Conservation (phyloP, 2,797 vertebrate genomes). For the Allobates femoralis region DNA sequence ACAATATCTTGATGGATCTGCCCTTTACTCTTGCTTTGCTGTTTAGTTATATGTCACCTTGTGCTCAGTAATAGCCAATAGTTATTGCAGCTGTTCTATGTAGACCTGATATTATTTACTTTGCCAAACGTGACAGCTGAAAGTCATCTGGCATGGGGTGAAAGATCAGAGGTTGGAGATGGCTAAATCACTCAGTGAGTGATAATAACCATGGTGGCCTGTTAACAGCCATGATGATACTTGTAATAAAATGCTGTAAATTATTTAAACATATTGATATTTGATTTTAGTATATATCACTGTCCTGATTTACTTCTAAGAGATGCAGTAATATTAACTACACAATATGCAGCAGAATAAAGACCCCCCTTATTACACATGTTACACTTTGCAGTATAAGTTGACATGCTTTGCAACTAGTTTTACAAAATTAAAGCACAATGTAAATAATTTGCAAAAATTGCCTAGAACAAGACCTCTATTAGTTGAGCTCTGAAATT, state of each 20-base stretch:
- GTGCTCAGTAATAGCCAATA: conserved; percentile 10
- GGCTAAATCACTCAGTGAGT: conserved; percentile 30
- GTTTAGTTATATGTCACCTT: conserved; percentile 1
- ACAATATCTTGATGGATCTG: neutral
- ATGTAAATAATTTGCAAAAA: too few species aligned
- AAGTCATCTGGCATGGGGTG: conserved; percentile 55
- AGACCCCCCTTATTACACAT: too few species aligned
- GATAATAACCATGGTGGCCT: conserved; percentile 1
- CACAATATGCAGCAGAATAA: too few species aligned
- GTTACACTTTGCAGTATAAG: too few species aligned
- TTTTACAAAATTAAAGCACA: too few species aligned
- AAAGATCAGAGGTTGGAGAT: conserved; percentile 18
- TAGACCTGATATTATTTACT: conserved; percentile 43
- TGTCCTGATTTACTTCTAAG: neutral
- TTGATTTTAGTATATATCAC: neutral
- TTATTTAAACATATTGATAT: neutral
- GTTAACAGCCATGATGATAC: neutral
- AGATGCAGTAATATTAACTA: too few species aligned
- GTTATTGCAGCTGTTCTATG: conserved; percentile 53
- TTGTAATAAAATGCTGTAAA: neutral
- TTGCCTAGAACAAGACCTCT: too few species aligned
- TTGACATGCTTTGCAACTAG: too few species aligned
- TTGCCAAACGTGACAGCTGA: conserved; percentile 64
- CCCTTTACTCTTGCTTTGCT: conserved; percentile 21
- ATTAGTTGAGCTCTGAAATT: too few species aligned